These are phyloP conservation scores for Pseudorectes ferrugineus DNA, from an alignment of 2,113 vertebrate genomes.

Conservation along the genomic window DNA sequence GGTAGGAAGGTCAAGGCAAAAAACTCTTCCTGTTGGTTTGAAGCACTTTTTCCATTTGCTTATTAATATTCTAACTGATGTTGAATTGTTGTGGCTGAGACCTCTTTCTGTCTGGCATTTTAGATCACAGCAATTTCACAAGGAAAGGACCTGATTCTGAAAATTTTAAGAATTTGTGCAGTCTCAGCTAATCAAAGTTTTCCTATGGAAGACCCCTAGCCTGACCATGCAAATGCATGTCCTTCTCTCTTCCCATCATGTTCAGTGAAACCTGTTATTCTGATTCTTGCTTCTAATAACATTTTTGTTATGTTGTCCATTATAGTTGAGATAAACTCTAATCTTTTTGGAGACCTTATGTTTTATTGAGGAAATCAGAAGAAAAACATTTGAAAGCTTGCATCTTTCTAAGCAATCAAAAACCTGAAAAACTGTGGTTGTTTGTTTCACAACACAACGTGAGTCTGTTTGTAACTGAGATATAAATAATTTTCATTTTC, in stretches of 20 bases:
- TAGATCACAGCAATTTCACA: background rate
- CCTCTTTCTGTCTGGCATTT: background rate
- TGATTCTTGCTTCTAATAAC: background rate
- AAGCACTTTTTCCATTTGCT: background rate
- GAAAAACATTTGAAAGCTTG: background rate
- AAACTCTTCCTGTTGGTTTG: background rate
- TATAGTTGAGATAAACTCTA: background rate
- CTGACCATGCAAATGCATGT: background rate
- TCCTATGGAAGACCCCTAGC: background rate
- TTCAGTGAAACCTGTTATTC: background rate
- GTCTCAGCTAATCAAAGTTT: background rate
- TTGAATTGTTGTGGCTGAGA: background rate
- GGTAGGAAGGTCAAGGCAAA: constrained; percentile 13
- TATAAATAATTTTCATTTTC: background rate
- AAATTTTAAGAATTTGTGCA: background rate
- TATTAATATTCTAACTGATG: background rate
- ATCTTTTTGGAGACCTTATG: background rate
- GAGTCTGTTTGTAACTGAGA: background rate
- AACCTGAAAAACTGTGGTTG: background rate
- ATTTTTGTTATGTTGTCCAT: background rate
- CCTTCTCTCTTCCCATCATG: background rate
- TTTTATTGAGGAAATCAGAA: background rate
- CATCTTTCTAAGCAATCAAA: background rate
- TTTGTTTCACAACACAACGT: background rate
- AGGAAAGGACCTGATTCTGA: background rate